phyloP scores from a whole-genome alignment of 2,797 vertebrate species.

The Phrynocephalus forsythii region DNA sequence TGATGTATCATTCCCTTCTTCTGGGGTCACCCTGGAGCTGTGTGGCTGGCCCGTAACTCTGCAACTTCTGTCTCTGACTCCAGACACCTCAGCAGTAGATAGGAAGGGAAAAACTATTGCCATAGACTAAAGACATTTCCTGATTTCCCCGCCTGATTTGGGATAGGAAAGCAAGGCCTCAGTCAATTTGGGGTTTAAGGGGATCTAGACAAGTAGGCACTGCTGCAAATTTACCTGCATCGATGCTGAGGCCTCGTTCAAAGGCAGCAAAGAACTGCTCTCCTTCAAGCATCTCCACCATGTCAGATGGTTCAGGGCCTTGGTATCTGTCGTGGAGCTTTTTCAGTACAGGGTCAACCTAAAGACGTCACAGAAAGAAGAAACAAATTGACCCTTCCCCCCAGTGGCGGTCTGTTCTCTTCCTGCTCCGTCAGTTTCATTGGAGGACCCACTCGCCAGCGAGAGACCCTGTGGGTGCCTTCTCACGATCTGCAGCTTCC shows the following conservation, averaged over 20 bases:
- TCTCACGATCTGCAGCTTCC: too few species aligned
- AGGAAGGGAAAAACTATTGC: too few species aligned
- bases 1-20: too few species aligned
- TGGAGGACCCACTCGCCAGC: not conserved
- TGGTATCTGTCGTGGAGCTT: slow-evolving; percentile 83
- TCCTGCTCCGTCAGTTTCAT: slow-evolving; percentile 20
- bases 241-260: slow-evolving; percentile 90
- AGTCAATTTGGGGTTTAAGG: not conserved
- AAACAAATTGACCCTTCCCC: slow-evolving; percentile 8
- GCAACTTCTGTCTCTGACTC: too few species aligned
- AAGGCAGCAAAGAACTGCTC: slow-evolving; percentile 98
- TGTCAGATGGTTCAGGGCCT: slow-evolving; percentile 94
- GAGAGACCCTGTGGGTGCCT: not conserved
- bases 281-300: slow-evolving; percentile 94
- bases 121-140: too few species aligned
- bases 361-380: not conserved
- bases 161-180: not conserved
- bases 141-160: not conserved
- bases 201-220: not conserved
- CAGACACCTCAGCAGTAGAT: too few species aligned
- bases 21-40: too few species aligned
- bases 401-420: not conserved
- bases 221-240: slow-evolving; percentile 80
- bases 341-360: slow-evolving; percentile 80
- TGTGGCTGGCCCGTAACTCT: too few species aligned